Conservation (phyloP, 2,113 vertebrate species). For the Gallinago paraguaiae region DNA sequence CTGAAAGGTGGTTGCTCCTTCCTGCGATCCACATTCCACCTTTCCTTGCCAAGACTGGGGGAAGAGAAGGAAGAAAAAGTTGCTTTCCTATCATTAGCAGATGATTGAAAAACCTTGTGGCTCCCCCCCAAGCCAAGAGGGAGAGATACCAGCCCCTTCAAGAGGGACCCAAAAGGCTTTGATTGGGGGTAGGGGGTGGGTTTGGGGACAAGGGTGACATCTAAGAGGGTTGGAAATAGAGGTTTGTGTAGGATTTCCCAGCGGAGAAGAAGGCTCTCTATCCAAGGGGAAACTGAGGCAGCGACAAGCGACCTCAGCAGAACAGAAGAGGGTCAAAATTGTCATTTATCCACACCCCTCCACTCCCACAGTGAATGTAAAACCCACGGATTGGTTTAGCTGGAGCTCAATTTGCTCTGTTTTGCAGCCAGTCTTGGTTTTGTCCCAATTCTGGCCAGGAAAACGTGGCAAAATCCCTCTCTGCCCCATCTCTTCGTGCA, state of each 20-base stretch:
- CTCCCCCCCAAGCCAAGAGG: background rate
- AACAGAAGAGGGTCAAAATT: background rate
- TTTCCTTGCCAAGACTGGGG: background rate
- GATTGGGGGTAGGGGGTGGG: no score
- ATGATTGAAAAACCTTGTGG: constrained; percentile 42
- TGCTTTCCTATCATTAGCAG: constrained; percentile 7
- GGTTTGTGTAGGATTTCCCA: background rate
- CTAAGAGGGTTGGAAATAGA: background rate
- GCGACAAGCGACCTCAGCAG: accelerated
- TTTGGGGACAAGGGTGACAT: background rate
- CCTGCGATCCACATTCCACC: background rate
- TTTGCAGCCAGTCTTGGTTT: background rate
- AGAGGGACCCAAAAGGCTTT: background rate
- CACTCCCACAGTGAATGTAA: background rate
- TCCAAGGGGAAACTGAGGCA: background rate
- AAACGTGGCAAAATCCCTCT: background rate
- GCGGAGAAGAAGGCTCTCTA: accelerated
- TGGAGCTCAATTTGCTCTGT: background rate
- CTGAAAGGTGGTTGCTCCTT: constrained; percentile 43
- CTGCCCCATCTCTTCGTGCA: background rate
- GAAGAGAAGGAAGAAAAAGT: background rate
- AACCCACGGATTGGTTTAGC: accelerated
- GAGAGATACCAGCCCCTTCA: background rate
- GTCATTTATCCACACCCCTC: background rate
- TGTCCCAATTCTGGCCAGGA: background rate